Evolutionary conservation across 2,888 invertebrate genomes (phyloP).

Genomic region (Eristalis pertinax): DNA sequence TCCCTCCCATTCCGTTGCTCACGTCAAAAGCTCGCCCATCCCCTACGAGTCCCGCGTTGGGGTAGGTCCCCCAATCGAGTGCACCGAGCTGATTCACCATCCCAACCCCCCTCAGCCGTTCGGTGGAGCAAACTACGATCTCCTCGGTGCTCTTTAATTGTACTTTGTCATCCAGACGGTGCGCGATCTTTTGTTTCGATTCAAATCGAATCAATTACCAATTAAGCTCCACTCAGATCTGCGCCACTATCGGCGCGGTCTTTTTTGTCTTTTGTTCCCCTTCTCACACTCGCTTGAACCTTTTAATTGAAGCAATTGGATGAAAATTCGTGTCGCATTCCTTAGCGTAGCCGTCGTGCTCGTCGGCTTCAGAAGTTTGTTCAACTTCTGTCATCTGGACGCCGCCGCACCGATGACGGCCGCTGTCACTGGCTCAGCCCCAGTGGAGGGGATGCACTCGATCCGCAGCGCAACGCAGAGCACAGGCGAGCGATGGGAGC

Average conservation of each 20-base stretch:
- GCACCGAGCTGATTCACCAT: slow-evolving; percentile 14
- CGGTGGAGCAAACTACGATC: not conserved
- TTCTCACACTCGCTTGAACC: slow-evolving; percentile 49
- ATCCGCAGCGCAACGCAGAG: not conserved
- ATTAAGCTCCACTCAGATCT: slow-evolving; percentile 24
- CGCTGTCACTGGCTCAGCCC: too few species aligned
- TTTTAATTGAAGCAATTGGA: slow-evolving; percentile 65
- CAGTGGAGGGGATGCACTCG: slow-evolving; percentile 25
- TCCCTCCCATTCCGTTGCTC: not conserved
- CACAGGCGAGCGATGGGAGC: not conserved
- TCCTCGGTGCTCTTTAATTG: not conserved
- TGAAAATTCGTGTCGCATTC: slow-evolving; percentile 46
- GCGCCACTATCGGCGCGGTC: not conserved
- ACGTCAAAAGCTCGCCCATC: not conserved
- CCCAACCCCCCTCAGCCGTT: not conserved
- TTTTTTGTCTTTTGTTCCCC: not conserved
- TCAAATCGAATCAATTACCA: slow-evolving; percentile 54
- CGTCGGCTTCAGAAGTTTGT: slow-evolving; percentile 51
- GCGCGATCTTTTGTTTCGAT: slow-evolving; percentile 31
- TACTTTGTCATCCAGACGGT: slow-evolving; percentile 16
- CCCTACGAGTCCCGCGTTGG: not conserved
- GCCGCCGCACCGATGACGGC: not conserved
- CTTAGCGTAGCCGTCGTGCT: slow-evolving; percentile 10
- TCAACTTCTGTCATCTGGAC: slow-evolving; percentile 40
- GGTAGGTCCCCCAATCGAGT: not conserved